Base-by-base conservation (phyloP, 2,888 invertebrate genomes). In the Theristus sp. region DNA sequence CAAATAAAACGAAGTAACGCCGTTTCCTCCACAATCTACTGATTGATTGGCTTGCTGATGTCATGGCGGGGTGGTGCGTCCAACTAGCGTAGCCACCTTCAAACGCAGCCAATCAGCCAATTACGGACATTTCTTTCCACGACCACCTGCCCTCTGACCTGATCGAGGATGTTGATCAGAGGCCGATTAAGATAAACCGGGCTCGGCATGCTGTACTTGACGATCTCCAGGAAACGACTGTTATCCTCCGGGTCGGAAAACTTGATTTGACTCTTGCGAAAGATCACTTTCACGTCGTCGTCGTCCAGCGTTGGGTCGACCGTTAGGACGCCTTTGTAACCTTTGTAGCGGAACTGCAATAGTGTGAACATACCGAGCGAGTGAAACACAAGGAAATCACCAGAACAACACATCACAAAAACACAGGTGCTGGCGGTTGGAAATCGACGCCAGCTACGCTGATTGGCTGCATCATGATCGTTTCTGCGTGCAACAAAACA, bases 121-220 rank as follows among this genome's bases (percentile, higher is more conserved):
- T n/a, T n/a, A n/a, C n/a, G n/a, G n/a, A n/a, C n/a, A n/a, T n/a
- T n/a, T n/a, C n/a, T n/a, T n/a, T n/a, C n/a, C n/a, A n/a, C n/a
- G n/a, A n/a, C n/a, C n/a, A n/a, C 38, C 38, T 31, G 26, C 22
- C 62, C 54, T 52, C 53, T 56, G 2, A 67, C 68, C 56, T 67
- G 67, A 60, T 71, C 71, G 58, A 74, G 59, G 55, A 74, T 67
- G 55, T 68, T 69, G 57, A 74, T 71, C 53, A 72, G 67, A 29
- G 73, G 74, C 24, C 71, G 68, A 64, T 74, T 74, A 31, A 74
- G 64, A 57, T 68, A 69, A 10, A 69, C 68, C 1, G 68, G 66
- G n/a, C 67, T 66, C 1, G 70, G 70, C 68, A 67, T 67, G 49
- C 68, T 63, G 59, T 68, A 66, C 61, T 69, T 69, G 22, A 69